A percentile compares a stretch with the other conserved stretches of the same genome.
Evolutionary conservation across 2,888 invertebrate species (phyloP).

Genomic region (Apoda limacodes): DNA sequence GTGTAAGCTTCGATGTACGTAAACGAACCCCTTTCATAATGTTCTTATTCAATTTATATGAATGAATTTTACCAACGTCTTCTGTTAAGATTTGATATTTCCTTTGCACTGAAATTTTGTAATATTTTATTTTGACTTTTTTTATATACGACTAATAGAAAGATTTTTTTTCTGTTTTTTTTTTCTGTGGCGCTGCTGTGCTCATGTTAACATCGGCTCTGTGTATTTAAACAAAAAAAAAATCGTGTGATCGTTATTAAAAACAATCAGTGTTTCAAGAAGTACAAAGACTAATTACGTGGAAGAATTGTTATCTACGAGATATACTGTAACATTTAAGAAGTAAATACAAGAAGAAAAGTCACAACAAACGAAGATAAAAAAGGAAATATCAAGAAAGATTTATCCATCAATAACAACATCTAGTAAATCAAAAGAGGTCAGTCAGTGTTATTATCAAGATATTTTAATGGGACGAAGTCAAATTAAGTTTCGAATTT

Average conservation of each 20-base stretch:
- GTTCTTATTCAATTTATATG: no score
- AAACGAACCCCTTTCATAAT: no score
- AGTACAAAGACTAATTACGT: not conserved
- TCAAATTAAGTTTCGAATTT: not conserved
- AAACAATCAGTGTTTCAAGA: not conserved
- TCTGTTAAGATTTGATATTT: no score
- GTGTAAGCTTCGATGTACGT: no score
- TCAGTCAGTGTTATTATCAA: no score
- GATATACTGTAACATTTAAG: not conserved
- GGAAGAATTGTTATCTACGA: not conserved
- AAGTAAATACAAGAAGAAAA: not conserved
- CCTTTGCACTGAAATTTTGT: no score
- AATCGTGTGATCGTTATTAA: not conserved
- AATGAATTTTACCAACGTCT: no score
- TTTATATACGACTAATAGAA: no score
- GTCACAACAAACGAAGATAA: not conserved
- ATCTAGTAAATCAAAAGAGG: not conserved
- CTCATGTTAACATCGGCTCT: not conserved
- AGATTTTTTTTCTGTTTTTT: no score
- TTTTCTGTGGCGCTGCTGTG: no score
- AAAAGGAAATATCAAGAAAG: not conserved
- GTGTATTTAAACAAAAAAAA: not conserved
- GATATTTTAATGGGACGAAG: not conserved
- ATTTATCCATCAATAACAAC: conserved; percentile 1
- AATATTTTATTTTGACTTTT: no score